Base-by-base conservation (phyloP, 2,888 invertebrate species). In the Tupiocoris notatus region DNA sequence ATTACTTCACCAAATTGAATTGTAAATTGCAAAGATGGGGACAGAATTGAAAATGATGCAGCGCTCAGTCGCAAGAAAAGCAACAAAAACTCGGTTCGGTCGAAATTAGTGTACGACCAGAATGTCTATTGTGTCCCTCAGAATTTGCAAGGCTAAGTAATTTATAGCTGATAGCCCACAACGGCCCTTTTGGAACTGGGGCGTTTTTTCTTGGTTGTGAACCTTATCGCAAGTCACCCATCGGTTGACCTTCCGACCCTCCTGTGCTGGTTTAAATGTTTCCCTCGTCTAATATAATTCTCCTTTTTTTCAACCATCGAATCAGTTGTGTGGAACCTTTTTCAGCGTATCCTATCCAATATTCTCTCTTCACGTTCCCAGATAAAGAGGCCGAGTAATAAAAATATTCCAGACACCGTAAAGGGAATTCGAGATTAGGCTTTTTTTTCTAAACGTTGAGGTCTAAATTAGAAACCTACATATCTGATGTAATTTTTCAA, bases 241-340 rank as follows among this genome's bases (percentile, higher is more conserved):
- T 68, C 68, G 68, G 17, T 9, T 17, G 21, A 12, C 3, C 39
- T 12, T 12, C 20, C 66, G 39, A 56, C 22, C 64, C 64, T 24
- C 54, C 16, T 21, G 23, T n/a, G 56, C 16, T 12, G 68, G 22
- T 59, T 59, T 59, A 59, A 68, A 68, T 68, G 68, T 57, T 68
- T 68, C 68, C 58, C 23, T 23, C 59, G 58, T n/a, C 68, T 58
- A 68, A 58, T 58, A 58, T 68, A 57, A 68, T 68, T 68, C 24
- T 20, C 24, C 57, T 57, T 61, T 61, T 21, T 63, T 22, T 20
- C 63, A 20, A 63, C 23, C 63, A 63, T 63, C 20, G 16, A 22
- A 21, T 63, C 21, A 63, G 6, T 63, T 18, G n/a, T 9, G 22
- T 23, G 22, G 9, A 64, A 17, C 24, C 12, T 39, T 39, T 39